These are phyloP conservation scores for Bruchidius siliquastri DNA, from an alignment of 2,888 invertebrate genomes.

Conservation along the genomic window DNA sequence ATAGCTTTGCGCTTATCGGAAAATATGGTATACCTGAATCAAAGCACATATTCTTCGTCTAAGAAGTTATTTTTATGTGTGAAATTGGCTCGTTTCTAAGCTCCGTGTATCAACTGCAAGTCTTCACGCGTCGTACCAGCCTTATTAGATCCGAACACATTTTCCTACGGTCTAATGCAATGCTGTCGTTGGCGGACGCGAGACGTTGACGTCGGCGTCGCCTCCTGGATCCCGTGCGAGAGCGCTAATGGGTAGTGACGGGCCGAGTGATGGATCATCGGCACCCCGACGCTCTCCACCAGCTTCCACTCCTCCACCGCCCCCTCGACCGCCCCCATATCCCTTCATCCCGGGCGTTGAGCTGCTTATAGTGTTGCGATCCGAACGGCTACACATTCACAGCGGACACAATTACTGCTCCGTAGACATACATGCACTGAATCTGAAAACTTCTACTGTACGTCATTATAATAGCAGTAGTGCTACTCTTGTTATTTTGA, in stretches of 20 bases:
- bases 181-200: background rate
- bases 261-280: conserved; percentile 51
- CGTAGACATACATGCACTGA: too few species aligned
- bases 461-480: too few species aligned
- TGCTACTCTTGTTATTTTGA: too few species aligned
- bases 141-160: background rate
- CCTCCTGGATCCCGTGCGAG: conserved; percentile 45
- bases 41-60: too few species aligned
- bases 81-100: too few species aligned
- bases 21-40: too few species aligned
- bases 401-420: background rate
- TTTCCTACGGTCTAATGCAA: background rate
- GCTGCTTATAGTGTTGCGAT: background rate
- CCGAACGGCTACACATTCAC: background rate
- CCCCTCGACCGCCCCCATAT: background rate
- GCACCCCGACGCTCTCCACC: conserved; percentile 28
- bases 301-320: background rate
- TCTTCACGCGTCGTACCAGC: background rate
- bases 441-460: too few species aligned
- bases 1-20: too few species aligned
- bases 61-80: too few species aligned
- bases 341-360: background rate
- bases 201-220: background rate
- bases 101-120: too few species aligned
- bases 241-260: conserved; percentile 62